phyloP scores from a whole-genome alignment of 2,888 invertebrate species.

The Hirtodrosophila cameraria region DNA sequence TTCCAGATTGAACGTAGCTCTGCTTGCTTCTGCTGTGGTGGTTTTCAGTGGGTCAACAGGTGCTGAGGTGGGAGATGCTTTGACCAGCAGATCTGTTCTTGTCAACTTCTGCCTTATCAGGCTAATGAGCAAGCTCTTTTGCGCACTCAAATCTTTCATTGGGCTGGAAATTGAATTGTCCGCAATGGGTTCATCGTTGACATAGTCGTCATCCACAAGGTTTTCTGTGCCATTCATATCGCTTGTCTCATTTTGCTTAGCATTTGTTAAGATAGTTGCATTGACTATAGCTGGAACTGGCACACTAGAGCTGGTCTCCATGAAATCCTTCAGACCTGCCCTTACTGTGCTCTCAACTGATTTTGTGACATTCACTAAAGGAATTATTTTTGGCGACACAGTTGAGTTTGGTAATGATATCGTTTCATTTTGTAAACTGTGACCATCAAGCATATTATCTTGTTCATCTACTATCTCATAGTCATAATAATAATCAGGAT shows the following conservation, averaged over 20 bases:
- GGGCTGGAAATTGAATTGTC: conserved; percentile 15
- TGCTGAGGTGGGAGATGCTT: conserved; percentile 7
- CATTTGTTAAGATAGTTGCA: neutral
- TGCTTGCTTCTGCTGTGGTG: conserved; percentile 12
- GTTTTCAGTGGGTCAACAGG: neutral
- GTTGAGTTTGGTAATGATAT: neutral
- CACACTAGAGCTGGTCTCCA: conserved; percentile 36
- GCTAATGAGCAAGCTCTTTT: conserved; percentile 42
- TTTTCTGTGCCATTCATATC: conserved; percentile 41
- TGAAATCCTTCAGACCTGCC: conserved; percentile 8
- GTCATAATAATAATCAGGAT: conserved; percentile 53
- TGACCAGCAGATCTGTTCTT: conserved; percentile 5
- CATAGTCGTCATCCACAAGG: conserved; percentile 52
- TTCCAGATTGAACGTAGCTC: neutral
- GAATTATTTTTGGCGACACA: neutral
- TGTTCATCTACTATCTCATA: conserved; percentile 41
- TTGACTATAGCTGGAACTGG: conserved; percentile 33
- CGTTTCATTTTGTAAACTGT: neutral
- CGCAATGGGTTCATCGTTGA: conserved; percentile 47
- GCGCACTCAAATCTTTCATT: conserved; percentile 15
- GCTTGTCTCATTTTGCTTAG: neutral
- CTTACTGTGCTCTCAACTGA: conserved; percentile 4
- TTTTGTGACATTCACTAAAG: neutral
- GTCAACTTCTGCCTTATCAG: conserved; percentile 46
- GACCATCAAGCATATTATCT: conserved; percentile 20